Percentiles rank a stretch among this genome's conserved stretches.
Conservation (phyloP, 2,888 invertebrate genomes). For the Macrosoma leucophasiata region DNA sequence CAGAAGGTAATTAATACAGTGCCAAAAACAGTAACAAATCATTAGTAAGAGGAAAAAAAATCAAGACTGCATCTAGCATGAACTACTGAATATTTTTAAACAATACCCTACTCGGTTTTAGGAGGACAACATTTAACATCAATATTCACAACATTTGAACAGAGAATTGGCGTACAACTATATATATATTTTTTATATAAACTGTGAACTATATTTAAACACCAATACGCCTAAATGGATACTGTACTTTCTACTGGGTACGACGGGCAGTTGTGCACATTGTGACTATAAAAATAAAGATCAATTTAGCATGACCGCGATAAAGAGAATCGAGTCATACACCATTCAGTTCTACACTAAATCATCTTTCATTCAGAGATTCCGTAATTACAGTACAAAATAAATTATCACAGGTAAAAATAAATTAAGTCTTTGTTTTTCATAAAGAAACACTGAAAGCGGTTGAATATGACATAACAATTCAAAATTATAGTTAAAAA, state of each 20-base stretch:
- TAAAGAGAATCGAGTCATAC: no score
- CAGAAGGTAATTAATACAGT: constrained; percentile 76
- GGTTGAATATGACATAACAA: no score
- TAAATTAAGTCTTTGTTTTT: no score
- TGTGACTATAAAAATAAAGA: constrained; percentile 7
- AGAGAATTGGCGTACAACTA: constrained; percentile 55
- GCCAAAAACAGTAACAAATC: constrained; percentile 75
- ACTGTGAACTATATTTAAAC: constrained; percentile 67
- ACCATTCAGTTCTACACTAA: no score
- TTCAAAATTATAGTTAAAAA: no score
- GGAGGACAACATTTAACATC: constrained; percentile 66
- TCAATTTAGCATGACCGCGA: no score
- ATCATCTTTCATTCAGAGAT: no score
- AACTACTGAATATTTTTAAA: constrained; percentile 65
- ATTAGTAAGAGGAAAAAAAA: constrained; percentile 68
- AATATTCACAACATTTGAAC: constrained; percentile 69
- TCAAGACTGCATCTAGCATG: constrained; percentile 71
- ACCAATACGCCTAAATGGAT: constrained; percentile 68
- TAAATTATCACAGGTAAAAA: no score
- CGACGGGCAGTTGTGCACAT: constrained; percentile 48
- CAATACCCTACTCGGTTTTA: constrained; percentile 48
- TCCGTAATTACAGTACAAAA: no score
- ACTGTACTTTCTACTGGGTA: constrained; percentile 50
- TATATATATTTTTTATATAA: constrained; percentile 31
- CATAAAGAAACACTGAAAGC: no score